Evolutionary conservation across 2,113 vertebrate species (phyloP).

Genomic region (Notothenia coriiceps): DNA sequence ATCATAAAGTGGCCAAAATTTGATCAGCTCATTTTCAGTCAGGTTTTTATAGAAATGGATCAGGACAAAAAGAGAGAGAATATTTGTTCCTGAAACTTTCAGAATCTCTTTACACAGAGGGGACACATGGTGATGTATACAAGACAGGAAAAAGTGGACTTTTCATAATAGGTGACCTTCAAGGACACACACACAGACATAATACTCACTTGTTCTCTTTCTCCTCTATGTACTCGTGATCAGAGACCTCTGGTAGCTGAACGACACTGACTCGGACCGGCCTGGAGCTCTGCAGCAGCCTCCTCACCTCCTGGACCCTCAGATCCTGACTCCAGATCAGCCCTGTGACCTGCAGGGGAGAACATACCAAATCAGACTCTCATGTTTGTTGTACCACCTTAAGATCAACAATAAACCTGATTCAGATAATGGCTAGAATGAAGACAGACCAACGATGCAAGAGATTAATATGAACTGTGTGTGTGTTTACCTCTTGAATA

Average conservation of each 20-base stretch:
- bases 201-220: constrained; percentile 94
- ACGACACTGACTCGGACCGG: constrained; percentile 94
- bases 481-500: constrained; percentile 85
- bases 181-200: neutral
- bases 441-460: neutral
- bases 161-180: no score
- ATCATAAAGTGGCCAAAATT: no score
- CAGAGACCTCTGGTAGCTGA: constrained; percentile 95
- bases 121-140: no score
- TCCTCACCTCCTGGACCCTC: constrained; percentile 94
- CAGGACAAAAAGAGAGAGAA: no score
- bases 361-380: neutral
- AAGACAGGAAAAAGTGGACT: no score
- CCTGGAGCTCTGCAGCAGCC: constrained; percentile 95
- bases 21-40: no score
- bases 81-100: no score
- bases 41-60: no score
- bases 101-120: no score
- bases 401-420: neutral
- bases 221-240: constrained; percentile 98
- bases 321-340: constrained; percentile 97
- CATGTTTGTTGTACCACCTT: neutral
- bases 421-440: neutral
- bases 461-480: neutral
- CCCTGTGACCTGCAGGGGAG: constrained; percentile 85